phyloP scores from a whole-genome alignment of 2,888 invertebrate genomes.

The Fragum whitleyi region DNA sequence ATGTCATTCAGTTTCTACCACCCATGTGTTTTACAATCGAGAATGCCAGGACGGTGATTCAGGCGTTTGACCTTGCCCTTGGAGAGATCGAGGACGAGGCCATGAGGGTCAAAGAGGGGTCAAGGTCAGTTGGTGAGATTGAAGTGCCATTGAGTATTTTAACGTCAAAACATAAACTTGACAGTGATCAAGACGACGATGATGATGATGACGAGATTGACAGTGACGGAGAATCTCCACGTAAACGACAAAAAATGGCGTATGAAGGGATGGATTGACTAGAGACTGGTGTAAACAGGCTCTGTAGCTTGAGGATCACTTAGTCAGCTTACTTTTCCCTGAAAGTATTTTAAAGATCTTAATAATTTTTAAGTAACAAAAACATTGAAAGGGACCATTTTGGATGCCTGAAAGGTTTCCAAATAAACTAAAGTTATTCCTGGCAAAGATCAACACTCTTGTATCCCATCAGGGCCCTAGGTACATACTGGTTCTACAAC shows the following conservation, averaged over 20 bases:
- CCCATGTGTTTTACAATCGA: conserved; percentile 82
- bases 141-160: conserved; percentile 68
- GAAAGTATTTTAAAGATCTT: too few relatives aligned
- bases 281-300: neutral
- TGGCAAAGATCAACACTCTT: too few relatives aligned
- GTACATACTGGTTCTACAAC: too few relatives aligned
- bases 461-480: too few relatives aligned
- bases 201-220: conserved; percentile 58
- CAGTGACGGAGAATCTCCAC: conserved; percentile 60
- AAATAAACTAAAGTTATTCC: too few relatives aligned
- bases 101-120: conserved; percentile 38
- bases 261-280: conserved; percentile 77
- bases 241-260: conserved; percentile 64
- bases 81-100: conserved; percentile 64
- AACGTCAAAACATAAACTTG: conserved; percentile 47
- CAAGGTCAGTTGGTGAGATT: conserved; percentile 16
- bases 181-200: conserved; percentile 55
- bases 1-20: conserved; percentile 76
- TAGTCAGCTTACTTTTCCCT: neutral
- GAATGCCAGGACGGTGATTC: conserved; percentile 77
- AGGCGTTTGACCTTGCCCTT: conserved; percentile 74
- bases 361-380: too few relatives aligned
- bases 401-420: too few relatives aligned
- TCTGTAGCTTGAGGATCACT: neutral
- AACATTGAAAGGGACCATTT: too few relatives aligned